phyloP scores from a whole-genome alignment of 2,888 invertebrate genomes.

The Phanerotoma sp. region DNA sequence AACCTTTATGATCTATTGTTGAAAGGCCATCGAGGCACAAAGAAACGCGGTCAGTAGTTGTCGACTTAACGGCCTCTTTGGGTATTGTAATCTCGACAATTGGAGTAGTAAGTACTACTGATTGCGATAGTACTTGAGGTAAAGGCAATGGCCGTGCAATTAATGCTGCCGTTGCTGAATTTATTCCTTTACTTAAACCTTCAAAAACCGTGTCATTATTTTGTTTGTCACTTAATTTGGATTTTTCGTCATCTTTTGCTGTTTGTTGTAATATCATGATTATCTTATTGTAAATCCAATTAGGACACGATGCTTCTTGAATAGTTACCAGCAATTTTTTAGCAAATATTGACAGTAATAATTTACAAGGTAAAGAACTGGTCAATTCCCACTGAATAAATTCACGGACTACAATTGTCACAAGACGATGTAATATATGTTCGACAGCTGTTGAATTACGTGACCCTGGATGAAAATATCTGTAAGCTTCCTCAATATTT shows the following conservation, averaged over 20 bases:
- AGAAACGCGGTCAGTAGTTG: conserved; percentile 24
- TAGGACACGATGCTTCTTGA: conserved; percentile 43
- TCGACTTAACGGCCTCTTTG: conserved; percentile 13
- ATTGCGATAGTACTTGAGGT: conserved; percentile 12
- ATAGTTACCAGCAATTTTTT: conserved; percentile 60
- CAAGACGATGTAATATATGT: conserved; percentile 63
- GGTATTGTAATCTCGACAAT: conserved; percentile 15
- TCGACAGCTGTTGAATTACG: conserved; percentile 57
- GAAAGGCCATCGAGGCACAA: conserved; percentile 43
- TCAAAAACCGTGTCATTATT: conserved; percentile 41
- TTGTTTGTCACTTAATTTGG: background rate
- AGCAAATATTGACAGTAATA: conserved; percentile 65
- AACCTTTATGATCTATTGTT: conserved; percentile 41
- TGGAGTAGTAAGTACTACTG: conserved; percentile 10
- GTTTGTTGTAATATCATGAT: conserved; percentile 37
- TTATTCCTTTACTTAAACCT: conserved; percentile 46
- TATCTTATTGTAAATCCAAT: conserved; percentile 42
- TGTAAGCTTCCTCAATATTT: conserved; percentile 48
- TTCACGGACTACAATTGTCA: conserved; percentile 63
- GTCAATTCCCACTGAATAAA: conserved; percentile 69
- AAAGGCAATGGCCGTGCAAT: conserved; percentile 45
- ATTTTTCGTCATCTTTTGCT: background rate
- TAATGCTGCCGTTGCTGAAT: conserved; percentile 48
- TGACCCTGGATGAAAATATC: conserved; percentile 49
- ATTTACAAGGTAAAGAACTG: conserved; percentile 68